phyloP scores from a whole-genome alignment of 1,140 invertebrate species.

The Meloidogyne hapla region DNA sequence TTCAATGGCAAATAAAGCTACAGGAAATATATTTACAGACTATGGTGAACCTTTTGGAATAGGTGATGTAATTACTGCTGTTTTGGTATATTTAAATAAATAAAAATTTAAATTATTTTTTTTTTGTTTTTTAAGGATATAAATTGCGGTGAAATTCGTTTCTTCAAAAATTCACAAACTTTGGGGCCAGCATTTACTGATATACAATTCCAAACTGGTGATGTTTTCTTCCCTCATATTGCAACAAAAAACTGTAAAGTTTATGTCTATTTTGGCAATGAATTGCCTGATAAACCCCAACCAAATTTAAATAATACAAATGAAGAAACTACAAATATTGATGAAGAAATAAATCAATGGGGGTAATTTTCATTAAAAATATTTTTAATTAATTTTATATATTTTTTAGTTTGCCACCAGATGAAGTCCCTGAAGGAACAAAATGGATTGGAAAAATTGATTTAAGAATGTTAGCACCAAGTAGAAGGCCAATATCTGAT shows the following conservation, averaged over 20 bases:
- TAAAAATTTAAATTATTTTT: conserved; percentile 23
- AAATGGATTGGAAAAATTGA: conserved; percentile 29
- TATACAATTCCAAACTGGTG: conserved; percentile 37
- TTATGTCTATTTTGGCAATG: conserved; percentile 58
- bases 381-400: background rate
- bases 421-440: conserved; percentile 28
- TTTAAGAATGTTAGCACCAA: conserved; percentile 26
- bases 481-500: conserved; percentile 30
- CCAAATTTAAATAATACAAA: conserved; percentile 20
- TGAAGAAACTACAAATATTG: background rate
- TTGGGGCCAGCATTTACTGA: conserved; percentile 56
- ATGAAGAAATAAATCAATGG: background rate
- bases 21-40: conserved; percentile 39
- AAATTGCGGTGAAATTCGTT: conserved; percentile 42
- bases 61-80: conserved; percentile 52
- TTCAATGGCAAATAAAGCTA: conserved; percentile 43
- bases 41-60: conserved; percentile 39
- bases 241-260: conserved; percentile 60
- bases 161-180: conserved; percentile 54
- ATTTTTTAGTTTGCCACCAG: conserved; percentile 17
- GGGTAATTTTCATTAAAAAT: background rate
- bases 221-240: conserved; percentile 57
- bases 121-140: conserved; percentile 54
- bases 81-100: conserved; percentile 38
- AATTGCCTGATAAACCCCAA: conserved; percentile 29